Conservation (phyloP, 37 sponge, comb jelly and placozoan species). For the Cliona cf. orientalis region DNA sequence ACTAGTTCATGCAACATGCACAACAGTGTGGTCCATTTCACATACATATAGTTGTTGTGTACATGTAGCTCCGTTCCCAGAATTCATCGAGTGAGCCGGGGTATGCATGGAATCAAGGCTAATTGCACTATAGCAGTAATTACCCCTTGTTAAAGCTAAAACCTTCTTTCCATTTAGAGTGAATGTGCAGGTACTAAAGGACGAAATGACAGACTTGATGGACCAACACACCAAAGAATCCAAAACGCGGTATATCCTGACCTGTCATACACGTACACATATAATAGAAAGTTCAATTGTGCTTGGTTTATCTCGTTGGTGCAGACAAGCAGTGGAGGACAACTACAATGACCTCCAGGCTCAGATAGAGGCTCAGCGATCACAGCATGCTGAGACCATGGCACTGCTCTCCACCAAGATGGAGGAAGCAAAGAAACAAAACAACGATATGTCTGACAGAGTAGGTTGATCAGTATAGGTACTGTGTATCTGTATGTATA, state of each 20-base stretch:
- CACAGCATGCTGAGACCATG: slow-evolving; percentile 5
- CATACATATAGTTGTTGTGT: background rate
- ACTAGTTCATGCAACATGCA: background rate
- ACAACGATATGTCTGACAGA: slow-evolving; percentile 1
- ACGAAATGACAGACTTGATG: slow-evolving; percentile 27
- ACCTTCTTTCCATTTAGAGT: too few relatives aligned
- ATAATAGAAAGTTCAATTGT: too few relatives aligned
- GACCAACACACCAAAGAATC: slow-evolving; percentile 23
- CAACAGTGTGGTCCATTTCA: background rate
- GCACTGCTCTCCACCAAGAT: background rate
- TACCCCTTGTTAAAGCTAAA: too few relatives aligned
- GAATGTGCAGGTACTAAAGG: slow-evolving; percentile 40
- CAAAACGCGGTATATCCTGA: slow-evolving; percentile 18
- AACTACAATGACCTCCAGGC: slow-evolving; percentile 18
- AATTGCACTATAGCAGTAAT: too few relatives aligned
- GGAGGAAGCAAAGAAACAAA: background rate
- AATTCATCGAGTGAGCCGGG: too few relatives aligned
- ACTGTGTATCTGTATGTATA: too few relatives aligned
- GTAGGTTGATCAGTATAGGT: background rate
- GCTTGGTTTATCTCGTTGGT: background rate
- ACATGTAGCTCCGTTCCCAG: too few relatives aligned
- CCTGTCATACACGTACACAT: too few relatives aligned
- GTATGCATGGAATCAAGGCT: too few relatives aligned
- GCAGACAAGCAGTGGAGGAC: slow-evolving; percentile 35
- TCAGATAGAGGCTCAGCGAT: slow-evolving; percentile 2